Conservation (phyloP, 2,888 invertebrate genomes). For the Rotaria socialis region DNA sequence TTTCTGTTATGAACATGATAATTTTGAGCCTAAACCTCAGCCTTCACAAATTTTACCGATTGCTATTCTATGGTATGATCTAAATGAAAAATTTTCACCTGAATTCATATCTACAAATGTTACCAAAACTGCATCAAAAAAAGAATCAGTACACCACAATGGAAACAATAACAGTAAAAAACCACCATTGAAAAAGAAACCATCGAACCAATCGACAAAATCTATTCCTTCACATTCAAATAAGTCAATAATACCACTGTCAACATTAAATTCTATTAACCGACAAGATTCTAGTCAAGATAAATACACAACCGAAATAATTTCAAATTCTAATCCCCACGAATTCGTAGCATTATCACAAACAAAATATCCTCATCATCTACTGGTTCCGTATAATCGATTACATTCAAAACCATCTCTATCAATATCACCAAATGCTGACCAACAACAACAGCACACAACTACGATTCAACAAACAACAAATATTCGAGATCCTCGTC, state of each 20-base stretch:
- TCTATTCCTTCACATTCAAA: background rate
- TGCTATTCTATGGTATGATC: slow-evolving; percentile 17
- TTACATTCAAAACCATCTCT: background rate
- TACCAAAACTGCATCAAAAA: background rate
- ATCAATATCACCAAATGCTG: background rate
- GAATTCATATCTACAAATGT: background rate
- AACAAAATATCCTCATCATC: background rate
- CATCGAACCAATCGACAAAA: background rate
- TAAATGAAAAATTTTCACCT: background rate
- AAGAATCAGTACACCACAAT: background rate
- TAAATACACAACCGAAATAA: background rate
- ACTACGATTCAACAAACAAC: background rate
- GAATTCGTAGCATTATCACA: background rate
- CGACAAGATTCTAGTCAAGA: background rate
- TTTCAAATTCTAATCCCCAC: background rate
- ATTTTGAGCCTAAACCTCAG: background rate
- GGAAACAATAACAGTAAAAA: background rate
- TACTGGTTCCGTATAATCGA: background rate
- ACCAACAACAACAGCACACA: background rate
- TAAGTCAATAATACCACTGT: too few species aligned
- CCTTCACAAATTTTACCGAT: slow-evolving; percentile 9
- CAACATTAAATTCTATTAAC: background rate
- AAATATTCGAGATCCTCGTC: background rate
- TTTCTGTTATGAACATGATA: slow-evolving; percentile 8
- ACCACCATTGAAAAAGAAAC: background rate